Conservation (phyloP, 2,888 invertebrate species). For the Oligia fasciuncula region DNA sequence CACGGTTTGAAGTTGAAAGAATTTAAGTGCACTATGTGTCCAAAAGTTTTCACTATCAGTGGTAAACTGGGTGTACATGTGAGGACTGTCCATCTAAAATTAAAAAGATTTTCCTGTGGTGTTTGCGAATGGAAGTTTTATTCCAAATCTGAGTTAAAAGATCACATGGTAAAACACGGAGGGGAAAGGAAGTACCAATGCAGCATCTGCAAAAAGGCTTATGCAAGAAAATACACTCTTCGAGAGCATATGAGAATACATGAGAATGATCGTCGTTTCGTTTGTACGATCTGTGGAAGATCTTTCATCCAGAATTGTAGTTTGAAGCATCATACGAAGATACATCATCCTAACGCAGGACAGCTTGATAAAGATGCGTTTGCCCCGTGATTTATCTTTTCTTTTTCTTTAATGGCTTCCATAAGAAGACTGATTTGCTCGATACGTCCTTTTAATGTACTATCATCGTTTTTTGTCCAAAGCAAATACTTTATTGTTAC, state of each 20-base stretch:
- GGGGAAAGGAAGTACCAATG: conserved; percentile 88
- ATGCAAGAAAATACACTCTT: conserved; percentile 85
- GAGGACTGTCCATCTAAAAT: conserved; percentile 84
- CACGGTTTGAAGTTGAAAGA: conserved; percentile 85
- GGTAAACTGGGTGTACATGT: conserved; percentile 83
- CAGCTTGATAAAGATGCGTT: conserved; percentile 53
- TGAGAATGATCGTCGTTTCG: conserved; percentile 82
- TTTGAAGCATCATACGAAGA: conserved; percentile 82
- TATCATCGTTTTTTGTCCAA: neutral
- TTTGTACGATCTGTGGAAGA: conserved; percentile 81
- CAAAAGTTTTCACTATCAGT: conserved; percentile 82
- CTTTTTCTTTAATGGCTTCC: neutral
- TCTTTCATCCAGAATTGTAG: conserved; percentile 85
- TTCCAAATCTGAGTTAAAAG: conserved; percentile 88
- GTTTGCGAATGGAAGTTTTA: conserved; percentile 89
- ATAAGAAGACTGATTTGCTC: conserved; percentile 21
- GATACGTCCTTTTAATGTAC: neutral
- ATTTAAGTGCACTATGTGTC: conserved; percentile 83
- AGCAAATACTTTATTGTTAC: neutral
- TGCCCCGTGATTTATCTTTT: conserved; percentile 30
- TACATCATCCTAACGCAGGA: conserved; percentile 77
- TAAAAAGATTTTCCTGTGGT: conserved; percentile 84
- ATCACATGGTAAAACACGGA: conserved; percentile 88
- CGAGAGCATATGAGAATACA: conserved; percentile 86
- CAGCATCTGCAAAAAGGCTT: conserved; percentile 87